Conservation (phyloP, 1,140 invertebrate species). For the Belonocnema kinseyi region DNA sequence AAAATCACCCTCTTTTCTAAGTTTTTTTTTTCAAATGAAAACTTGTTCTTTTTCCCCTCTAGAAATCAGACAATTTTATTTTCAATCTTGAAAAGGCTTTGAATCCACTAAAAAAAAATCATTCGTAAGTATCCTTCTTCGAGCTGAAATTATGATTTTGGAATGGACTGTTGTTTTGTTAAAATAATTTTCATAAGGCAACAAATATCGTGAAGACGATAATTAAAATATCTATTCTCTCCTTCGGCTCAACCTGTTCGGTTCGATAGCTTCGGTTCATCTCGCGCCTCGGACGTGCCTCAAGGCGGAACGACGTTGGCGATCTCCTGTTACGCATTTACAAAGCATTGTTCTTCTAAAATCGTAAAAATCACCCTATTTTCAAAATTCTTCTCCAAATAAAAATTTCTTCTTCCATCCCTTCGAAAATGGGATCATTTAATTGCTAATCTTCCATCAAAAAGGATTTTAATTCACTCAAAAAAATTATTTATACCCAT, state of each 20-base stretch:
- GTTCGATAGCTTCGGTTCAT: constrained; percentile 62
- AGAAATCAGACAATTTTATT: constrained; percentile 5
- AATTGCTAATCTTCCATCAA: not conserved
- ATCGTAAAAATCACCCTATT: not conserved
- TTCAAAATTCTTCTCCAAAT: not conserved
- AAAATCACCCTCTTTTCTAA: not conserved
- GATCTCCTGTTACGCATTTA: constrained; percentile 61
- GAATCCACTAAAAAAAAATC: too few relatives aligned
- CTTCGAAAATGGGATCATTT: constrained; percentile 30
- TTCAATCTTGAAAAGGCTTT: not conserved
- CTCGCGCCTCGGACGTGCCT: constrained; percentile 54
- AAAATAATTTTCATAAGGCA: constrained; percentile 51
- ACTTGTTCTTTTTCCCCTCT: constrained; percentile 41
- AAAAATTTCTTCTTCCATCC: constrained; percentile 40
- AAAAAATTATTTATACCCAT: too few relatives aligned
- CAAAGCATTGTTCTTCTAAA: constrained; percentile 42
- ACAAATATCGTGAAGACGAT: constrained; percentile 61
- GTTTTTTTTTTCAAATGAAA: not conserved
- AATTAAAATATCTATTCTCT: constrained; percentile 67
- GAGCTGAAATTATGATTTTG: too few relatives aligned
- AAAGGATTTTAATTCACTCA: too few relatives aligned
- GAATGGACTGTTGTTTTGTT: too few relatives aligned
- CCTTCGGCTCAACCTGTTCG: constrained; percentile 47
- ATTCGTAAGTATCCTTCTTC: too few relatives aligned
- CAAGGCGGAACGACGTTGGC: constrained; percentile 66